Percentiles rank a stretch among this genome's conserved stretches.
These are phyloP conservation scores for Tubulanus polymorphus DNA, from an alignment of 2,888 invertebrate genomes.

Conservation along the genomic window DNA sequence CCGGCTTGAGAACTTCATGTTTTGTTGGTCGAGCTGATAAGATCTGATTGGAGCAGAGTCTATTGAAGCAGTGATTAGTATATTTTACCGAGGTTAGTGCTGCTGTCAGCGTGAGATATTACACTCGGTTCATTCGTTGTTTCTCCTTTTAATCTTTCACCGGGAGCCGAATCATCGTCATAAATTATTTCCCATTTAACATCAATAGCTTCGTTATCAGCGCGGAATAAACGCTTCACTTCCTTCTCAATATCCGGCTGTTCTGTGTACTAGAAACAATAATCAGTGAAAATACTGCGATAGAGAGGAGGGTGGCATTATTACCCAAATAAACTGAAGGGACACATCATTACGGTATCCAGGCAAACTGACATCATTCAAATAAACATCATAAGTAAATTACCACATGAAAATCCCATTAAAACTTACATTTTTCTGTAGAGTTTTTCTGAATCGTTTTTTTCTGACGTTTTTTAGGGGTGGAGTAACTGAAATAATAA, in stretches of 20 bases:
- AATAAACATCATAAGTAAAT: too few relatives aligned
- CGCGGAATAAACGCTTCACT: conserved; percentile 83
- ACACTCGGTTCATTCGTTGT: not conserved
- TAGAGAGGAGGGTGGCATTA: too few relatives aligned
- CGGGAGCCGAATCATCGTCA: conserved; percentile 34
- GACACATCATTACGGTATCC: too few relatives aligned
- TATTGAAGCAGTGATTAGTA: too few relatives aligned
- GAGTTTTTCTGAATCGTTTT: conserved; percentile 85
- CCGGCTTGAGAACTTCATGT: too few relatives aligned
- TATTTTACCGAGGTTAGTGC: not conserved
- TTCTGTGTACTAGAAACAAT: conserved; percentile 68
- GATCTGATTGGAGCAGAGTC: too few relatives aligned
- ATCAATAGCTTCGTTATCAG: conserved; percentile 77
- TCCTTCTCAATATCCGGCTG: conserved; percentile 98
- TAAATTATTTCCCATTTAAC: conserved; percentile 49
- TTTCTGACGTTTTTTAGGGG: conserved; percentile 93
- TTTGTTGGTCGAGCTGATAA: too few relatives aligned
- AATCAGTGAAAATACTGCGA: too few relatives aligned
- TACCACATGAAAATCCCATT: too few relatives aligned
- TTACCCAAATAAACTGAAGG: too few relatives aligned
- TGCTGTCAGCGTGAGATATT: too few relatives aligned
- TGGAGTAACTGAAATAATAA: conserved; percentile 65
- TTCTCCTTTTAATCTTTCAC: conserved; percentile 11
- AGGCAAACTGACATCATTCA: too few relatives aligned
- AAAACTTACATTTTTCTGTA: conserved; percentile 75